Evolutionary conservation across 1,140 invertebrate genomes (phyloP).

Genomic region (Drosophila varians): DNA sequence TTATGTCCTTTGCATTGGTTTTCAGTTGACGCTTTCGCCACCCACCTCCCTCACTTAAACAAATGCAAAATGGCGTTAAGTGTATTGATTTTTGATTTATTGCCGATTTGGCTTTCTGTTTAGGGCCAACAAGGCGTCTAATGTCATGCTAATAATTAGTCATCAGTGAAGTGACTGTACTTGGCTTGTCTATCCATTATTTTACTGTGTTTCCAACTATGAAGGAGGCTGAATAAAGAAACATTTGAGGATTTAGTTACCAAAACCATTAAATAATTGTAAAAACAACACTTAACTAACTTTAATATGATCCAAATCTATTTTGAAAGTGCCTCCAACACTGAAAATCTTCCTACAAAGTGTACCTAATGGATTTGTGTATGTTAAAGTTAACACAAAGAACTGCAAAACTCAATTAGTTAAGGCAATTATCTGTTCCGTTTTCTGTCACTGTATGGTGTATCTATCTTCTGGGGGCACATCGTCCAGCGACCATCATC

Average conservation of each 20-base stretch:
- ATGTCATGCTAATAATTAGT: slow-evolving; percentile 27
- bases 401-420: slow-evolving; percentile 2
- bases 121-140: slow-evolving; percentile 31
- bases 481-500: slow-evolving; percentile 4
- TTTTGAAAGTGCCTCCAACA: too few species aligned
- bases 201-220: too few species aligned
- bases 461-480: background rate
- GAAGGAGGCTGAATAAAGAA: too few species aligned
- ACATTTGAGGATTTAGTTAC: too few species aligned
- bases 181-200: background rate
- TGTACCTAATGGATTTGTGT: background rate
- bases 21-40: slow-evolving; percentile 57
- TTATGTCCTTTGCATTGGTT: slow-evolving; percentile 80
- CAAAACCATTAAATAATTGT: too few species aligned
- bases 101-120: slow-evolving; percentile 44
- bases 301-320: too few species aligned
- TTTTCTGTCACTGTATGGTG: background rate
- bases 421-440: background rate
- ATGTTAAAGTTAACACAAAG: background rate
- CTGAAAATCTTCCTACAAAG: too few species aligned
- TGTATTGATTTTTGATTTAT: slow-evolving; percentile 78
- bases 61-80: slow-evolving; percentile 68
- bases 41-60: slow-evolving; percentile 3
- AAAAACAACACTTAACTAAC: too few species aligned
- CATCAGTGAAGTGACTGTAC: slow-evolving; percentile 10